Conservation (phyloP, 2,113 vertebrate genomes). For the Dolichallabes microphthalmus region DNA sequence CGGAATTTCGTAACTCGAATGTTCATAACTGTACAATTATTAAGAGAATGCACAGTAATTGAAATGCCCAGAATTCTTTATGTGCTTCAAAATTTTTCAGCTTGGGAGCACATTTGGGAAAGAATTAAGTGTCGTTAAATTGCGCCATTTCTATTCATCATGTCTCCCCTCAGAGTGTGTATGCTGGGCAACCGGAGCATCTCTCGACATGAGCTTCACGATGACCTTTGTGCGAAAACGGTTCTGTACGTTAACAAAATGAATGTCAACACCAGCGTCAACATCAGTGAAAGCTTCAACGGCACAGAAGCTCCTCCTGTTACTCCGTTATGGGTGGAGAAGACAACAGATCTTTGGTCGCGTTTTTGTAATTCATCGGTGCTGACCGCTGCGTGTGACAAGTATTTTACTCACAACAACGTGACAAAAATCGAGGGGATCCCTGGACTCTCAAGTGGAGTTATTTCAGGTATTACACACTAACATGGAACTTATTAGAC, state of each 20-base stretch:
- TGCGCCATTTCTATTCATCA: too few species aligned
- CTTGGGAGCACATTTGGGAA: too few species aligned
- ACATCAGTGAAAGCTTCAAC: conserved; percentile 48
- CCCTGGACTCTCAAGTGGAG: conserved; percentile 81
- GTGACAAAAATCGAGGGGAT: conserved; percentile 77
- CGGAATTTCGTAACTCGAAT: too few species aligned
- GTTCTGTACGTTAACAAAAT: background rate
- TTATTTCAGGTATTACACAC: conserved; percentile 71
- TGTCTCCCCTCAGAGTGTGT: conserved; percentile 74
- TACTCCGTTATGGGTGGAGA: conserved; percentile 50
- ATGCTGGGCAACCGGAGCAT: conserved; percentile 86
- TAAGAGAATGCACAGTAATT: too few species aligned
- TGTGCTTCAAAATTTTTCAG: too few species aligned
- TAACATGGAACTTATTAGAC: background rate
- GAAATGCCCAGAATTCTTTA: too few species aligned
- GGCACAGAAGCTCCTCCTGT: conserved; percentile 47
- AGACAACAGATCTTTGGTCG: conserved; percentile 73
- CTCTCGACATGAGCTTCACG: conserved; percentile 69
- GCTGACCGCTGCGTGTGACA: conserved; percentile 77
- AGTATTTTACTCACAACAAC: conserved; percentile 80
- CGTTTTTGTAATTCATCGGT: conserved; percentile 69
- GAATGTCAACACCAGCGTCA: background rate
- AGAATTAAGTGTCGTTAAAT: too few species aligned
- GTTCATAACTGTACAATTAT: too few species aligned
- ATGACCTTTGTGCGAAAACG: conserved; percentile 68